A percentile compares a stretch with the other conserved stretches of the same genome.
Evolutionary conservation across 2,797 vertebrate genomes (phyloP).

Genomic region (Molossus alvarezi): DNA sequence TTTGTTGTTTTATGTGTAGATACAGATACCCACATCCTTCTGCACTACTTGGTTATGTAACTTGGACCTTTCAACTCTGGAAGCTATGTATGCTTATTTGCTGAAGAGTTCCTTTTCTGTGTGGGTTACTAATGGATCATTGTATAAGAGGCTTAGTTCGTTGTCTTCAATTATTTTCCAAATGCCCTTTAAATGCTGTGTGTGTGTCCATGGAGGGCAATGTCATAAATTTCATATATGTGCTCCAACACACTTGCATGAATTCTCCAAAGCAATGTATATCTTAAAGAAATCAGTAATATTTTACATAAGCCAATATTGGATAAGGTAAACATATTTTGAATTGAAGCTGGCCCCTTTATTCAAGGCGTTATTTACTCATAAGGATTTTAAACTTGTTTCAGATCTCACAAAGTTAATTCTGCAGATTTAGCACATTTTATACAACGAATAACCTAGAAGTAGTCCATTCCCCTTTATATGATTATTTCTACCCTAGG

Average conservation of each 20-base stretch:
- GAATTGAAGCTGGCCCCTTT: neutral
- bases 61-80: neutral
- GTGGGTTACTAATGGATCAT: neutral
- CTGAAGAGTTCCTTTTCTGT: neutral
- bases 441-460: neutral
- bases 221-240: neutral
- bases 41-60: neutral
- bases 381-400: neutral
- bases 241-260: neutral
- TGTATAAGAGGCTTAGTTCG: neutral
- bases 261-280: neutral
- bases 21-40: neutral
- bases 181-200: neutral
- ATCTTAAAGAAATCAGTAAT: neutral
- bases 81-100: neutral
- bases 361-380: neutral
- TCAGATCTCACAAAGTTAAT: neutral
- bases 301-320: constrained; percentile 32
- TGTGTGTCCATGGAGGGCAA: neutral
- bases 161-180: constrained; percentile 55
- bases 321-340: neutral
- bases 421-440: neutral
- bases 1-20: constrained; percentile 11
- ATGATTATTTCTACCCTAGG: neutral
- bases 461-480: neutral